A percentile compares a stretch with the other conserved stretches of the same genome.
Evolutionary conservation across 2,888 invertebrate species (phyloP).

Genomic region (Dryadula phaetusa): DNA sequence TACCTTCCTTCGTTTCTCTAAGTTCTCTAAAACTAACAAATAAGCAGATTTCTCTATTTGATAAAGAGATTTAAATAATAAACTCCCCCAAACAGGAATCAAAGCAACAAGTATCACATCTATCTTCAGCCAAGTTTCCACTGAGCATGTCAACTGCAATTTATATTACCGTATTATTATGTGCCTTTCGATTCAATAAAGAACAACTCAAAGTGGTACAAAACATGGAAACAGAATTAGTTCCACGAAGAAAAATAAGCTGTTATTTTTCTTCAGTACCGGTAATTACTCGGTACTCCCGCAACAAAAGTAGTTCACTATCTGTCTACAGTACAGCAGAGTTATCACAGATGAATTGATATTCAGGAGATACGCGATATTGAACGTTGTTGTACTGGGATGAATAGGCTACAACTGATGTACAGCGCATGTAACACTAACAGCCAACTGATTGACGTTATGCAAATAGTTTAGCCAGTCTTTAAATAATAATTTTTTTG

Average conservation of each 20-base stretch:
- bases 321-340: neutral
- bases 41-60: too few relatives aligned
- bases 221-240: neutral
- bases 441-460: neutral
- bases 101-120: too few relatives aligned
- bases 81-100: too few relatives aligned
- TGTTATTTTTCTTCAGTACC: neutral
- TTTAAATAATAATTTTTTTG: too few relatives aligned
- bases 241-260: neutral
- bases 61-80: too few relatives aligned
- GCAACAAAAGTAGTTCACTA: slow-evolving; percentile 11
- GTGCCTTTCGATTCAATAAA: neutral
- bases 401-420: slow-evolving; percentile 1
- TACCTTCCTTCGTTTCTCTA: too few relatives aligned
- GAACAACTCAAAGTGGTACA: neutral
- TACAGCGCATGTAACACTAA: neutral
- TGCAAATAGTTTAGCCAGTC: neutral
- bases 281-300: slow-evolving; percentile 12
- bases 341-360: slow-evolving; percentile 3
- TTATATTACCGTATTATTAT: neutral
- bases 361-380: slow-evolving; percentile 6
- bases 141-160: too few relatives aligned
- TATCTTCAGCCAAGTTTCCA: too few relatives aligned
- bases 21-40: too few relatives aligned
- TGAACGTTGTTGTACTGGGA: neutral